These are phyloP conservation scores for Reinhardtius hippoglossoides DNA, from an alignment of 2,113 vertebrate species.

Conservation along the genomic window DNA sequence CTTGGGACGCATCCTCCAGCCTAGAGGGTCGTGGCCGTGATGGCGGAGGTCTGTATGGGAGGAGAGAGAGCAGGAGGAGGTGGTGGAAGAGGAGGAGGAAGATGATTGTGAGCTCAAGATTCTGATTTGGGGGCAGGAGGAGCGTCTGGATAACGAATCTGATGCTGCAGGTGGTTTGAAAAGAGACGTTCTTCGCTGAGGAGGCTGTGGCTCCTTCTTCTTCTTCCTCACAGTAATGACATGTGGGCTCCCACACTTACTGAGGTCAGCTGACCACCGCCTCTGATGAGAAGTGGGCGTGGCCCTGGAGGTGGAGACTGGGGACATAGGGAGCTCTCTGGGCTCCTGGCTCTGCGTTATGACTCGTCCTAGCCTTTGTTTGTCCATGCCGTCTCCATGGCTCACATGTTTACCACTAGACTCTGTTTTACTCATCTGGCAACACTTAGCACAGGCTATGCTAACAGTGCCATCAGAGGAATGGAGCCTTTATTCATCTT, in stretches of 20 bases:
- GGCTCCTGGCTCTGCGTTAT: background rate
- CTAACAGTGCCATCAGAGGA: background rate
- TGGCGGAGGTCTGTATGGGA: slow-evolving; percentile 80
- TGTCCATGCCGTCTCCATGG: background rate
- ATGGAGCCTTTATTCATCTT: slow-evolving; percentile 20
- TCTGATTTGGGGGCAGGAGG: slow-evolving; percentile 89
- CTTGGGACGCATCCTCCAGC: slow-evolving; percentile 85
- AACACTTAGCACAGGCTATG: background rate
- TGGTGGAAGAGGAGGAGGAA: slow-evolving; percentile 82
- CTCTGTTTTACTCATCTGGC: background rate
- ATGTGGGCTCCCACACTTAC: slow-evolving; percentile 74
- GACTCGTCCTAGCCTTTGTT: background rate
- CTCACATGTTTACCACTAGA: background rate
- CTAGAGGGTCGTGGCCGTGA: slow-evolving; percentile 83
- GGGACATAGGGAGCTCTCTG: slow-evolving; percentile 75
- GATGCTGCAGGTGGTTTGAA: slow-evolving; percentile 72
- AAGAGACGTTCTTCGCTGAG: slow-evolving; percentile 86
- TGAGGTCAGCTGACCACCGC: slow-evolving; percentile 82
- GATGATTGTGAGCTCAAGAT: slow-evolving; percentile 83
- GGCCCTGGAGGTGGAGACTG: slow-evolving; percentile 76
- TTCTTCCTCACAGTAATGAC: slow-evolving; percentile 89
- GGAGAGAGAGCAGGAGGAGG: slow-evolving; percentile 86
- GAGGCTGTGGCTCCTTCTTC: slow-evolving; percentile 89
- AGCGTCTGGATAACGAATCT: slow-evolving; percentile 81
- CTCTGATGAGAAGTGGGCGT: slow-evolving; percentile 69